Evolutionary conservation across 2,888 invertebrate genomes (phyloP).

Genomic region (Mylabris sibirica): DNA sequence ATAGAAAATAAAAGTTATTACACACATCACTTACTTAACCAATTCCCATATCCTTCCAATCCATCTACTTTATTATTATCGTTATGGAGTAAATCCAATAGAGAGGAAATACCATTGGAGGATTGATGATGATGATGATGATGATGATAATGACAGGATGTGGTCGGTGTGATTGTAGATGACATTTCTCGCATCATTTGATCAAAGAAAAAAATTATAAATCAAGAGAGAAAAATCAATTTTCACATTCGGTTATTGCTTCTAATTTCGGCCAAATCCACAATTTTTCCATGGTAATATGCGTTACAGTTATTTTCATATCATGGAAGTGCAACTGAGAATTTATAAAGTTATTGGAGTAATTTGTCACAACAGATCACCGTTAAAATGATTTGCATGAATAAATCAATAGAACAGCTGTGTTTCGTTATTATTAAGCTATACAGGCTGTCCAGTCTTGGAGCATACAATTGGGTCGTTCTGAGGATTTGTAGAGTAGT

Average conservation of each 20-base stretch:
- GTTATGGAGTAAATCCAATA: background rate
- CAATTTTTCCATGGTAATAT: background rate
- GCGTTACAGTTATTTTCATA: constrained; percentile 18
- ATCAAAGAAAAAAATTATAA: background rate
- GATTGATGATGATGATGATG: background rate
- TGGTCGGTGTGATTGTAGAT: background rate
- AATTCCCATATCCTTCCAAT: constrained; percentile 2
- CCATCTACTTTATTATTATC: background rate
- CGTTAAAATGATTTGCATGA: constrained; percentile 41
- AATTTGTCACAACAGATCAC: constrained; percentile 38
- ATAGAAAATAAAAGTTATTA: background rate
- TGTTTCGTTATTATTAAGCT: constrained; percentile 17
- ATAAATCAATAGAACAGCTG: constrained; percentile 35
- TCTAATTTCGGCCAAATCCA: background rate
- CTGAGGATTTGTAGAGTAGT: too few relatives aligned
- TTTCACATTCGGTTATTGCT: background rate
- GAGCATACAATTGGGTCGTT: too few relatives aligned
- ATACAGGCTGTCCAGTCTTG: too few relatives aligned
- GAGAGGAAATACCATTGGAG: background rate
- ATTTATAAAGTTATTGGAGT: constrained; percentile 31
- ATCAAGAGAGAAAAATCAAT: background rate
- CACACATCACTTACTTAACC: background rate
- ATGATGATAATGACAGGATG: constrained; percentile 5
- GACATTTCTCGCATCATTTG: background rate
- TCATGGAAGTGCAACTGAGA: background rate